phyloP scores from a whole-genome alignment of 2,797 vertebrate genomes.

The Myotis planiceps region DNA sequence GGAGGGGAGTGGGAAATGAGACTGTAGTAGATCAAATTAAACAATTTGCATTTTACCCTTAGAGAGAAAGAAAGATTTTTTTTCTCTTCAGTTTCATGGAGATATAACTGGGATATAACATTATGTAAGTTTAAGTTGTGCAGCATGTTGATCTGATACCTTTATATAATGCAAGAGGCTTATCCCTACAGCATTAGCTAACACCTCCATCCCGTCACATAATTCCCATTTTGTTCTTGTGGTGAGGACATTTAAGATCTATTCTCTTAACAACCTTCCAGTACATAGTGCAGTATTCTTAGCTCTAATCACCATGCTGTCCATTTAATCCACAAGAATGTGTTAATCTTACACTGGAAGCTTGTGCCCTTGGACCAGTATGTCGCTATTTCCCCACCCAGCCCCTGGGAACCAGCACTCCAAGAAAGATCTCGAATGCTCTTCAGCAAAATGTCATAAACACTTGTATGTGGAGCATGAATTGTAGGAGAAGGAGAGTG shows the following conservation, averaged over 20 bases:
- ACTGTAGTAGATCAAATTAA: slow-evolving; percentile 4
- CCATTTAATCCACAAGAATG: neutral
- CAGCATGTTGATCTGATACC: neutral
- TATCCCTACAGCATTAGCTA: neutral
- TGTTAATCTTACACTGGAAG: neutral
- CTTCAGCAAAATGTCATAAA: neutral
- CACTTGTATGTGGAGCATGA: neutral
- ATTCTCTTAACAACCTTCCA: neutral
- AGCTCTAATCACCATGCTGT: neutral
- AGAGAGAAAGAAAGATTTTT: neutral
- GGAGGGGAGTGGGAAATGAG: neutral
- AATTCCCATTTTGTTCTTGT: neutral
- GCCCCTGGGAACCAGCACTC: neutral
- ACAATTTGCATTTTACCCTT: neutral
- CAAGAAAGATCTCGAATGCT: neutral
- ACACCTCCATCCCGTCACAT: neutral
- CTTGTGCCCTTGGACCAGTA: neutral
- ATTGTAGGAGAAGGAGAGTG: neutral
- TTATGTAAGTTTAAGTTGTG: neutral
- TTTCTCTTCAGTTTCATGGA: neutral
- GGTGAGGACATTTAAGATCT: neutral
- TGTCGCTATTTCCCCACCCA: neutral
- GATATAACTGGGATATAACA: neutral
- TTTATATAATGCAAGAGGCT: neutral
- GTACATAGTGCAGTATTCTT: neutral